Conservation (phyloP, 2,797 vertebrate genomes). For the Sebastes reedi region DNA sequence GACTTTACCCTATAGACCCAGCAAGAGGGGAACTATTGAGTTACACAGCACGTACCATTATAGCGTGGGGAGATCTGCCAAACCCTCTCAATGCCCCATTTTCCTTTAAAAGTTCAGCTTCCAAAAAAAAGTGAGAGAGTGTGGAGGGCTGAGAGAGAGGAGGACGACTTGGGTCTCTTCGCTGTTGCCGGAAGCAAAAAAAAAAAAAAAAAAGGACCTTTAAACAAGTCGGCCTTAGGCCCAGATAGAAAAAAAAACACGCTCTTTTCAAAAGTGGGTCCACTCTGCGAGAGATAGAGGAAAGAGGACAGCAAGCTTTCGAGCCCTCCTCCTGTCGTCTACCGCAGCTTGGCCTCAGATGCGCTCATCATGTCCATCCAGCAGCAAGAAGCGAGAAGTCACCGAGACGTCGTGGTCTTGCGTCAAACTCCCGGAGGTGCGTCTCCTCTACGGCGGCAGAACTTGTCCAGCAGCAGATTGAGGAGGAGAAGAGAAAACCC, state of each 20-base stretch:
- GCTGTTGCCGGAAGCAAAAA: conserved; percentile 85
- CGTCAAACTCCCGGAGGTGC: conserved; percentile 72
- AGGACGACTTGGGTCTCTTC: conserved; percentile 80
- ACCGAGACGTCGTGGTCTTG: conserved; percentile 53
- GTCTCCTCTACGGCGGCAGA: conserved; percentile 58
- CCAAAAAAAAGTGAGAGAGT: conserved; percentile 80
- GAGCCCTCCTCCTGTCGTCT: conserved; percentile 34
- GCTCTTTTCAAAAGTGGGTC: conserved; percentile 74
- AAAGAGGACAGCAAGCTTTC: conserved; percentile 58
- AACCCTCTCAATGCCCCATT: conserved; percentile 88
- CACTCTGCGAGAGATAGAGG: conserved; percentile 61
- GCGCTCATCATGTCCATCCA: conserved; percentile 62
- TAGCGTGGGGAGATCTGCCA: conserved; percentile 86
- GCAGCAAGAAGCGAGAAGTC: conserved; percentile 62
- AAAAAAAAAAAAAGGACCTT: conserved; percentile 75
- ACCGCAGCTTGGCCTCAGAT: conserved; percentile 59
- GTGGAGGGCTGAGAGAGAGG: conserved; percentile 67
- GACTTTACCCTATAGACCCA: conserved; percentile 66
- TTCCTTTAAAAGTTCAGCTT: conserved; percentile 86
- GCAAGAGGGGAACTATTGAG: conserved; percentile 76
- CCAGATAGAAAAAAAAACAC: conserved; percentile 61
- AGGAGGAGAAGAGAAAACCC: conserved; percentile 25
- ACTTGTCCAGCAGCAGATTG: conserved; percentile 65
- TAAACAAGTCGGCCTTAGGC: conserved; percentile 80
- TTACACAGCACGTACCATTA: conserved; percentile 89